Evolutionary conservation across 2,113 vertebrate genomes (phyloP).

Genomic region (Galemys pyrenaicus): DNA sequence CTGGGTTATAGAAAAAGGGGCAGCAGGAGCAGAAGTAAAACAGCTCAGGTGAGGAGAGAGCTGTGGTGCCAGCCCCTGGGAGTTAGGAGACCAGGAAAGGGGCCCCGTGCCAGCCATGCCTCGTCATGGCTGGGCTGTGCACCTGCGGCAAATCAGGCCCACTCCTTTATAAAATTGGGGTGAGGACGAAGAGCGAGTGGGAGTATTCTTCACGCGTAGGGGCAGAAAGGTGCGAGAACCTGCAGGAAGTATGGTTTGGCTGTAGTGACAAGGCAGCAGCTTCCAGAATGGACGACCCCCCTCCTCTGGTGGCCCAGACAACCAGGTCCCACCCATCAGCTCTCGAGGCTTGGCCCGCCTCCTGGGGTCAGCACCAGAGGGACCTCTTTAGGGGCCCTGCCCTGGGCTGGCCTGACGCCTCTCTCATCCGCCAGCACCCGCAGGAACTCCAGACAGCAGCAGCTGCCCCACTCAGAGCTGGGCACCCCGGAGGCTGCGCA

Average conservation of each 20-base stretch:
- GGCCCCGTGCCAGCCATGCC: accelerated
- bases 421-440: neutral
- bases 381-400: neutral
- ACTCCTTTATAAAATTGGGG: neutral
- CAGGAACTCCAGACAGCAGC: neutral
- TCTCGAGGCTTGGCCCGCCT: too few relatives aligned
- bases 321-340: neutral
- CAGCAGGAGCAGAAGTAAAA: neutral
- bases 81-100: too few relatives aligned
- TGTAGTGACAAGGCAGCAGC: neutral
- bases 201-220: neutral
- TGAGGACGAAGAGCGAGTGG: neutral
- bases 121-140: neutral
- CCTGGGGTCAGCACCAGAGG: neutral
- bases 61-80: accelerated
- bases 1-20: neutral
- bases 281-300: neutral
- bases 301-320: accelerated
- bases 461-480: neutral
- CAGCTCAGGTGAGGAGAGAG: neutral
- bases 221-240: too few relatives aligned
- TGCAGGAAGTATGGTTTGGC: neutral
- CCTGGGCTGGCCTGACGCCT: accelerated
- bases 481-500: neutral
- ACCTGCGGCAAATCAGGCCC: too few relatives aligned